phyloP scores from a whole-genome alignment of 2,888 invertebrate species.

The Troilus luridus region DNA sequence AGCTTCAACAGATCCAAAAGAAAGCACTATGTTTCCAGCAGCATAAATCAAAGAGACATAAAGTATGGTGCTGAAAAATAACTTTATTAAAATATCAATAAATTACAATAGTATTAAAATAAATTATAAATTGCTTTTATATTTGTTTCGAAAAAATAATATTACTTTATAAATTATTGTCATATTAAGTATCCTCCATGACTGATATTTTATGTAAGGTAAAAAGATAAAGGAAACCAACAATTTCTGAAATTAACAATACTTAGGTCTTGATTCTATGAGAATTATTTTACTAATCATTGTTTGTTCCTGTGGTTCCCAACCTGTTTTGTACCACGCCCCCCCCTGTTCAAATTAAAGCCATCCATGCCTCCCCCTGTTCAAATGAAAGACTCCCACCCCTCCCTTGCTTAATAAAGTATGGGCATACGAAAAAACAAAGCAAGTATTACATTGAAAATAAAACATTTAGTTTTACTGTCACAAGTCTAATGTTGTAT shows the following conservation, averaged over 20 bases:
- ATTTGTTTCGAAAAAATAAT: background rate
- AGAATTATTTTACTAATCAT: background rate
- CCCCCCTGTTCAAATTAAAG: too few relatives aligned
- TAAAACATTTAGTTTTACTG: too few relatives aligned
- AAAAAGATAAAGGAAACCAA: background rate
- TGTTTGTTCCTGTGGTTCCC: background rate
- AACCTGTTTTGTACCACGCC: too few relatives aligned
- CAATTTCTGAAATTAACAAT: background rate
- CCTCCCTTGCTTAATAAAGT: too few relatives aligned
- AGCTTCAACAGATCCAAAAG: constrained; percentile 64
- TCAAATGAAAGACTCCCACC: too few relatives aligned
- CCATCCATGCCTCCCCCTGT: too few relatives aligned
- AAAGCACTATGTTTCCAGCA: constrained; percentile 66
- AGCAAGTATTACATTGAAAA: too few relatives aligned
- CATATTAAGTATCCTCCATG: background rate
- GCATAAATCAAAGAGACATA: constrained; percentile 86
- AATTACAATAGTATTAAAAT: background rate
- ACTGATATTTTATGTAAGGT: background rate
- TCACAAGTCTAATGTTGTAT: too few relatives aligned
- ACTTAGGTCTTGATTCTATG: background rate
- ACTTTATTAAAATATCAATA: background rate
- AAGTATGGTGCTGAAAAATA: constrained; percentile 80
- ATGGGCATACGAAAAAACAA: too few relatives aligned
- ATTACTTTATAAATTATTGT: too few relatives aligned
- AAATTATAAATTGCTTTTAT: background rate